A percentile compares a stretch with the other conserved stretches of the same genome.
Evolutionary conservation across 2,888 invertebrate species (phyloP).

Genomic region (Mythimna albipuncta): DNA sequence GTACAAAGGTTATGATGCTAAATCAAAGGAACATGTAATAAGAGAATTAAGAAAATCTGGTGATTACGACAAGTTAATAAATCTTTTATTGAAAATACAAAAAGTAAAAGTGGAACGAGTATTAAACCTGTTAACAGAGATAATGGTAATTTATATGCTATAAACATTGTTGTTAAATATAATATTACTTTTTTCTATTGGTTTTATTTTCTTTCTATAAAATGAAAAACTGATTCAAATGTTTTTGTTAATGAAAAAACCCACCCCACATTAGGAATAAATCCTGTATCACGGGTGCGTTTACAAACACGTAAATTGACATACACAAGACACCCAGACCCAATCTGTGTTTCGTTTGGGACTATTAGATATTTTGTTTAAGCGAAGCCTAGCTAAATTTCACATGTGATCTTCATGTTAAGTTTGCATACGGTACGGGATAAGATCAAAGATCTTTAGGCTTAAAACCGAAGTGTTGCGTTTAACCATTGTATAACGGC

Average conservation of each 20-base stretch:
- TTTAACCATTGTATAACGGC: too few species aligned
- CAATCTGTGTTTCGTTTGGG: too few species aligned
- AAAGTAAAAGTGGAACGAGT: constrained; percentile 78
- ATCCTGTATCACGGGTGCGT: too few species aligned
- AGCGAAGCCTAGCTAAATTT: too few species aligned
- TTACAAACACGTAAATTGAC: too few species aligned
- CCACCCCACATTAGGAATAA: too few species aligned
- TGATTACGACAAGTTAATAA: constrained; percentile 79
- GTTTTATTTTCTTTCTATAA: not conserved
- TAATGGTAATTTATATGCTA: constrained; percentile 77
- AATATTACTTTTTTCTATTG: not conserved
- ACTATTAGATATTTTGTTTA: too few species aligned
- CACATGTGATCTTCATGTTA: too few species aligned
- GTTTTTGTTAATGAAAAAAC: too few species aligned
- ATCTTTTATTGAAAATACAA: constrained; percentile 75
- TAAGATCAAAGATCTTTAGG: constrained; percentile 2
- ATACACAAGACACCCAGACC: too few species aligned
- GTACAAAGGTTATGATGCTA: constrained; percentile 74
- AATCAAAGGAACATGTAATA: constrained; percentile 79
- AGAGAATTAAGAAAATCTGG: constrained; percentile 73
- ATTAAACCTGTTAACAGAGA: constrained; percentile 77
- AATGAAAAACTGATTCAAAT: not conserved
- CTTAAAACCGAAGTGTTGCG: too few species aligned
- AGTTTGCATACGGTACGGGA: constrained; percentile 18
- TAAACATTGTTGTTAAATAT: constrained; percentile 51